Percentiles rank a stretch among this genome's conserved stretches.
Evolutionary conservation across 2,888 invertebrate species (phyloP).

Genomic region (Tuta absoluta): DNA sequence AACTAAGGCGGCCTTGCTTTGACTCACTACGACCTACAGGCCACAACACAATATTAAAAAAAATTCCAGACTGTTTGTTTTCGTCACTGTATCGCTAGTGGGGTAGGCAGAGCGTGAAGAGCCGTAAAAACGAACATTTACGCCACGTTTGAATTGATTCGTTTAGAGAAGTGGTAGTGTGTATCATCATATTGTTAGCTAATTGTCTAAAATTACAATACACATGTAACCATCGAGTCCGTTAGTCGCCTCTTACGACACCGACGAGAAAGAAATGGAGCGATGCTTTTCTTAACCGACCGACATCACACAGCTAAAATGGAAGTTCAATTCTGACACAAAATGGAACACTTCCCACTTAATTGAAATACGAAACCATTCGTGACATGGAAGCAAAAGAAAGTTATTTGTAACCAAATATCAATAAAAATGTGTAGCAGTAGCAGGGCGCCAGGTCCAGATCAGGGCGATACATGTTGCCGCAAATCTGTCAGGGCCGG

Average conservation of each 20-base stretch:
- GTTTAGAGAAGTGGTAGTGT: too few relatives aligned
- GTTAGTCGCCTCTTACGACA: too few relatives aligned
- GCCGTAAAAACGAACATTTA: too few relatives aligned
- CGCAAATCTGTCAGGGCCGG: conserved; percentile 13
- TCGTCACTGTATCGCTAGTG: too few relatives aligned
- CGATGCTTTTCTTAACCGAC: too few relatives aligned
- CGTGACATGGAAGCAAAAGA: background rate
- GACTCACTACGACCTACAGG: background rate
- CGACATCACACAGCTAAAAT: background rate
- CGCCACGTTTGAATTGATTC: too few relatives aligned
- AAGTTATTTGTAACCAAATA: conserved; percentile 13
- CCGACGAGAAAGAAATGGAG: too few relatives aligned
- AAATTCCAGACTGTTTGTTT: background rate
- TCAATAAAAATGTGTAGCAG: conserved; percentile 9
- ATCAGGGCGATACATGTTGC: background rate
- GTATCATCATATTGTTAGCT: too few relatives aligned
- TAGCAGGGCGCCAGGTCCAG: conserved; percentile 1
- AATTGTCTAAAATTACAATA: too few relatives aligned
- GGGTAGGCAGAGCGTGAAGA: too few relatives aligned
- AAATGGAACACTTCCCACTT: background rate
- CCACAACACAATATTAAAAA: background rate
- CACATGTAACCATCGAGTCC: too few relatives aligned
- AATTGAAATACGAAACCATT: background rate
- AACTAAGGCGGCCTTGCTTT: conserved; percentile 10
- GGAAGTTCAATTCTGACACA: background rate